Evolutionary conservation across 2,113 vertebrate species (phyloP).

Genomic region (Nothocercus nigrocapillus): DNA sequence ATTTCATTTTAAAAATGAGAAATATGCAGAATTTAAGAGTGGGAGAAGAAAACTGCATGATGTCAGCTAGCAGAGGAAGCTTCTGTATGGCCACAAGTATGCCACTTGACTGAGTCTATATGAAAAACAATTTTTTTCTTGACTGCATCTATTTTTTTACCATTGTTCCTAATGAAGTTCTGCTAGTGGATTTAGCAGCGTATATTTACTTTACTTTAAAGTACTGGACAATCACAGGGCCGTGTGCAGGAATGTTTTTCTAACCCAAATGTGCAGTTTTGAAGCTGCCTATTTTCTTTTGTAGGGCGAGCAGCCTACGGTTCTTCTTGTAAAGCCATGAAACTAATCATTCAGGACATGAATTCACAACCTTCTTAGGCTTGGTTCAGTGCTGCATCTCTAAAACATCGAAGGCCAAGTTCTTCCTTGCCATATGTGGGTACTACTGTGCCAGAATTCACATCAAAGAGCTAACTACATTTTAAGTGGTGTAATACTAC

Average conservation of each 20-base stretch:
- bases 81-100: neutral
- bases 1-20: neutral
- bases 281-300: neutral
- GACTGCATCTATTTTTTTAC: neutral
- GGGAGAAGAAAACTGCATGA: neutral
- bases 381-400: neutral
- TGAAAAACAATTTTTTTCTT: constrained; percentile 20
- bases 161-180: neutral
- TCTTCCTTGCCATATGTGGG: neutral
- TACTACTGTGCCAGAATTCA: neutral
- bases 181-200: constrained; percentile 1
- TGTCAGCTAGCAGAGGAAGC: neutral
- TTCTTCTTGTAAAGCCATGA: neutral
- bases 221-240: neutral
- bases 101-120: neutral
- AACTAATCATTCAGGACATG: neutral
- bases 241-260: constrained; percentile 15
- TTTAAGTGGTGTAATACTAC: neutral
- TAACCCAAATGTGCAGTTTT: neutral
- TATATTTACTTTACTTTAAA: neutral
- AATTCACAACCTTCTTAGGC: neutral
- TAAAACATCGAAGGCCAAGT: neutral
- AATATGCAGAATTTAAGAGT: neutral
- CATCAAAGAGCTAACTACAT: neutral
- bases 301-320: neutral